Conservation (phyloP, 2,888 invertebrate genomes). For the Aethes cnicana region DNA sequence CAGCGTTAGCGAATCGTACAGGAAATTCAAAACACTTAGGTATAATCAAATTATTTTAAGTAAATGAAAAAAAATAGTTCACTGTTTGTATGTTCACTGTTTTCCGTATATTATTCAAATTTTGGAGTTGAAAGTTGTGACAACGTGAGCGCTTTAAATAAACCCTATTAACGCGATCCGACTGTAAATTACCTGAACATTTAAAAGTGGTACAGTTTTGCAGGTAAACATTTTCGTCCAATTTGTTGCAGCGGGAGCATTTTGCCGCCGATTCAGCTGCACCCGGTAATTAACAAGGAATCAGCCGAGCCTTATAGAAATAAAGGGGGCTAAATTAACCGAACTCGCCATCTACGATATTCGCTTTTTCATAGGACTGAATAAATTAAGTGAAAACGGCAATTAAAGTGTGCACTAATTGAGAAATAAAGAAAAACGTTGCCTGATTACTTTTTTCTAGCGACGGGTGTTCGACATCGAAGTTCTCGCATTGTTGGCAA, state of each 20-base stretch:
- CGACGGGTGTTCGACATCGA: too few relatives aligned
- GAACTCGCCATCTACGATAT: conserved; percentile 11
- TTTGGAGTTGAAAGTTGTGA: neutral
- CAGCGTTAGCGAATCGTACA: too few relatives aligned
- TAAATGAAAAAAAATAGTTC: too few relatives aligned
- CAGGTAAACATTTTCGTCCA: conserved; percentile 61
- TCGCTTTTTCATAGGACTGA: conserved; percentile 15
- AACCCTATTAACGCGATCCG: conserved; percentile 28
- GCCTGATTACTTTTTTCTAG: neutral
- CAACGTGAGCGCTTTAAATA: conserved; percentile 1
- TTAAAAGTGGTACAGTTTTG: conserved; percentile 62
- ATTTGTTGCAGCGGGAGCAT: conserved; percentile 44
- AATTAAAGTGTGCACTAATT: conserved; percentile 13
- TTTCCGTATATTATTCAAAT: neutral
- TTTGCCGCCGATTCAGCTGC: conserved; percentile 46
- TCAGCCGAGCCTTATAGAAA: conserved; percentile 66
- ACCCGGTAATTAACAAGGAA: conserved; percentile 72
- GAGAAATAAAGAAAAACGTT: neutral
- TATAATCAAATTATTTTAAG: too few relatives aligned
- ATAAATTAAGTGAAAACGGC: conserved; percentile 18
- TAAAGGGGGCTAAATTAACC: conserved; percentile 63
- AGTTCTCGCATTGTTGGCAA: too few relatives aligned
- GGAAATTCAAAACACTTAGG: too few relatives aligned
- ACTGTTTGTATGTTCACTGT: too few relatives aligned
- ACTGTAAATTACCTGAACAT: conserved; percentile 59